Base-by-base conservation (phyloP, 2,888 invertebrate species). In the Mythimna impura region DNA sequence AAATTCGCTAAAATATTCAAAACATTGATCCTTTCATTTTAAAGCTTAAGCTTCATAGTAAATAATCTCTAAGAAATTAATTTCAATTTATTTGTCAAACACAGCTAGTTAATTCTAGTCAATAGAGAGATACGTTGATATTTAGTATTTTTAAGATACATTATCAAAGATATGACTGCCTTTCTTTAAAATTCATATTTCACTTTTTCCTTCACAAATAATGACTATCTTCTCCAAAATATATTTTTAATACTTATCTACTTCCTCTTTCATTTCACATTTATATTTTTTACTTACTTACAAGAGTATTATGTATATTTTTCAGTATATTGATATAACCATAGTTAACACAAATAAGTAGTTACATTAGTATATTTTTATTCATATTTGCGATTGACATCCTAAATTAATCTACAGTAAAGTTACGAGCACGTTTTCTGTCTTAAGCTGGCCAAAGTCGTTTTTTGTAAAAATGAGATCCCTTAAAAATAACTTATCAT, bases 81-180 rank as follows among this genome's bases (percentile, higher is more conserved):
- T 86, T 67, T 79, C 72, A 77, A 88, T 88, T 95, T 96, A 96
- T 96, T 96, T 96, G 96, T 96, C 96, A 93, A 92, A 95, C 96
- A 96, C 96, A 96, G 96, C 96, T 93, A 91, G 88, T 75, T 62
- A 62, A 80, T 87, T 90, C 90, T 93, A 94, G 89, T 91, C 89
- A 89, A 89, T 86, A 90, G 87, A 90, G 87, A 92, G 89, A 90
- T 87, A 81, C 65, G 70, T 80, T 60, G 76, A 73, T 65, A 64
- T 58, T 52, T 22, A 58, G 57, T 68, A 66, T 62, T 64, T 25
- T 57, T 71, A 76, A 66, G 75, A 79, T 81, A 87, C 87, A 73
- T 83, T 80, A 47, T 66, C 50, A 72, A 75, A 69, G 66, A 81
- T 67, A 83, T 76, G 66, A 80, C 60, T 60, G 34, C 36, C 25